Evolutionary conservation across 2,113 vertebrate genomes (phyloP), one percentile per base, ranked within the genome.

Genomic region (Pygoscelis adeliae): DNA sequence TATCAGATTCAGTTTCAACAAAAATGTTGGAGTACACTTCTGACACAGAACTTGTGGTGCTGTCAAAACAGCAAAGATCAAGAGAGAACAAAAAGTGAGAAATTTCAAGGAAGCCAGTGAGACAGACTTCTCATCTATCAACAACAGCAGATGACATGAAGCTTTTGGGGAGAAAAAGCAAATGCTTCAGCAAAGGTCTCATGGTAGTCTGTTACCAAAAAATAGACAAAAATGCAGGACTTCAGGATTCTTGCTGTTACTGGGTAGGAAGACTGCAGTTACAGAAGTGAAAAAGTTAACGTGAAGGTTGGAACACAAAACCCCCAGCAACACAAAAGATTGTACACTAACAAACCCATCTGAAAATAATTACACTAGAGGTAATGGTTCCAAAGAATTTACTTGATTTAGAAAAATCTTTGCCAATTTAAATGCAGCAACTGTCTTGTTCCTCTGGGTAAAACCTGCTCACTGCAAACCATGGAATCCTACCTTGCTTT

Each of bases 241-340:
- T 66, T n/a, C 2, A 11, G 49, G 40, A 62, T 25, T 74, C 61
- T 13, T 59, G 26, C 50, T 50, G 11, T 47, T 47, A 63, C n/a
- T 38, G 36, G 19, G 40, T 16, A 46, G 44, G 30, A 94, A 77
- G 13, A 53, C 19, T 50, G 19, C 69, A 88, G 44, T 61, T 42
- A 76, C 9, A 67, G n/a, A 88, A 58, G 38, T 15, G n/a, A 76
- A 69, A 21, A 67, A 32, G 13, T 30, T 69, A 17, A 42, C 1
- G 7, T 4, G 2, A 46, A 76, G 20, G 21, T 3, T 42, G 11
- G 56, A 91, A 71, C 42, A 78, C 23, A 83, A 76, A 88, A n/a
- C 3, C 7, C 3, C 2, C 85, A 76, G 61, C 66, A 72, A 83
- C 11, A 55, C 3, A 30, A 1, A 55, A 59, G 22, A 67, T 0